Conservation (phyloP, 1,140 invertebrate genomes). For the Pseudomyrmex pallidus region DNA sequence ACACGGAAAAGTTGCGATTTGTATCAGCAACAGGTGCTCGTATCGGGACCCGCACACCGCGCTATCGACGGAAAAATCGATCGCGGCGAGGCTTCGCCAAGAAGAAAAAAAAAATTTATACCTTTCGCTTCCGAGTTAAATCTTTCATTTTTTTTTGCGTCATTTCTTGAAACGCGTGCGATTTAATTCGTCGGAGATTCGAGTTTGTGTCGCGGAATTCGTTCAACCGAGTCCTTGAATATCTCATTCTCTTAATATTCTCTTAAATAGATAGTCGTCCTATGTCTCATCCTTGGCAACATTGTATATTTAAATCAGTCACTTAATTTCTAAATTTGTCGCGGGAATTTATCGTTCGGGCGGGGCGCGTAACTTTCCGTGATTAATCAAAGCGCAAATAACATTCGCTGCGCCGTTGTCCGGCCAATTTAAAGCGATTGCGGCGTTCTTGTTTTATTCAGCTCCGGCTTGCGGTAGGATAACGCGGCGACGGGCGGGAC, state of each 20-base stretch:
- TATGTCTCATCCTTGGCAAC: too few relatives aligned
- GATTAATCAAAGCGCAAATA: conserved; percentile 18
- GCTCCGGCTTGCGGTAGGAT: background rate
- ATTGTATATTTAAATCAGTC: too few relatives aligned
- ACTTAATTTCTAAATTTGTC: too few relatives aligned
- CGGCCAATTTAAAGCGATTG: conserved; percentile 16
- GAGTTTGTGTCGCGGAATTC: too few relatives aligned
- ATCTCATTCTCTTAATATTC: too few relatives aligned
- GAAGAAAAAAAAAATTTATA: background rate
- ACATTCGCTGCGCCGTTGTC: conserved; percentile 1
- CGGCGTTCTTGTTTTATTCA: conserved; percentile 22
- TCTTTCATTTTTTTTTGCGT: background rate
- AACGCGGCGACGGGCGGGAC: background rate
- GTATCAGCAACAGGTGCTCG: conserved; percentile 68
- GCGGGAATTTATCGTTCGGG: background rate
- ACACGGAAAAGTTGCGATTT: conserved; percentile 46
- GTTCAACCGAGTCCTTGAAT: too few relatives aligned
- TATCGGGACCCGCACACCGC: background rate
- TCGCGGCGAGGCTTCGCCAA: conserved; percentile 3
- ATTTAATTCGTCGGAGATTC: too few relatives aligned
- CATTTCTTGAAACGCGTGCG: background rate
- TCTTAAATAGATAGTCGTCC: too few relatives aligned
- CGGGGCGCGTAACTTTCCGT: conserved; percentile 6
- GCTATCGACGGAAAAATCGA: conserved; percentile 44
- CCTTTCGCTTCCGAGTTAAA: background rate